Base-by-base conservation (phyloP, 2,888 invertebrate genomes). In the Oegoconia quadripuncta region DNA sequence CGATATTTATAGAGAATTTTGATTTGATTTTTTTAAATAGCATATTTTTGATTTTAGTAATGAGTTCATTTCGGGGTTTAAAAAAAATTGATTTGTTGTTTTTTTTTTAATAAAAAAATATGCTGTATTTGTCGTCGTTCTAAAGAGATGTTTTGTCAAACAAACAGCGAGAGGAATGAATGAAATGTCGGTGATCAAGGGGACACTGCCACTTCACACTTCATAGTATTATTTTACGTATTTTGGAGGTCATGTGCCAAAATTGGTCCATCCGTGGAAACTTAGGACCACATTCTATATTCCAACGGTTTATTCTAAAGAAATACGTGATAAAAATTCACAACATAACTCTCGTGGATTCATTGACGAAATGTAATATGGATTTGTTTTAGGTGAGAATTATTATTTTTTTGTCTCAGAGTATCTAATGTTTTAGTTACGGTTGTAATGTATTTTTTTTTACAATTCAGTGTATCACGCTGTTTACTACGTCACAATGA, bases 191-290 rank as follows among this genome's bases (percentile, higher is more conserved):
- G 36, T 46, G 40, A 20, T 7, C 28, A 22, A 14, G 39, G 37
- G 40, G 35, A 53, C 54, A 55, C 54, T 62, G 60, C 56, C 58
- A 46, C 36, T 48, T 50, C 47, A 55, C 52, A 51, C 46, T 66
- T n/a, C 23, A 59, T 68, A 74, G 70, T 76, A 78, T 82, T 83
- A 77, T 75, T 75, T 71, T 64, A 64, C 61, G 58, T 68, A 61
- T 64, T 63, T 69, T 57, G 63, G 60, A 65, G 62, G 64, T 64
- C 52, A 70, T 76, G 86, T 84, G 84, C 84, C 84, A 86, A 86
- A 86, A 73, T 69, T 56, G 81, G 79, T 83, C 81, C 80, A 80
- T 74, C 62, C 7, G 22, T 11, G 1, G 13, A 55, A 54, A 63
- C 58, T 55, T 62, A 46, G 52, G 46, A 61, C 5, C n/a, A n/a